A percentile compares a stretch with the other conserved stretches of the same genome.
These are phyloP conservation scores for Zosterops pallidus DNA, from an alignment of 2,113 vertebrate species.

Conservation along the genomic window DNA sequence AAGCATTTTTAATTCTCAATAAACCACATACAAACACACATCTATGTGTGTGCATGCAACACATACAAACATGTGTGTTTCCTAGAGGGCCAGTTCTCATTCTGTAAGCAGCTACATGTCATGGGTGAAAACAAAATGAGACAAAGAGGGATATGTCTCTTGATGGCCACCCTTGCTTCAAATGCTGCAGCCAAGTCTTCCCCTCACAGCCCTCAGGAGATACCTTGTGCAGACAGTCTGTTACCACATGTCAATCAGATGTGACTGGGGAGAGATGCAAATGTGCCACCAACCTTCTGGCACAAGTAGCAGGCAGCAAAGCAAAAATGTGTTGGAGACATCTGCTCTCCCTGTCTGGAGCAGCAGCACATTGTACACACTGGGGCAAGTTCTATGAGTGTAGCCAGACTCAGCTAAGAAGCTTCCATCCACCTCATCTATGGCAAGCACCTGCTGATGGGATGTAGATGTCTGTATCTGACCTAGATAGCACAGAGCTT, in stretches of 20 bases:
- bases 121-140: background rate
- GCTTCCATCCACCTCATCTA: background rate
- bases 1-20: slow-evolving; percentile 47
- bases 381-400: background rate
- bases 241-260: background rate
- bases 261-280: background rate
- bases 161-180: background rate
- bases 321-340: background rate
- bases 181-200: background rate
- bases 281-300: background rate
- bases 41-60: slow-evolving; percentile 20
- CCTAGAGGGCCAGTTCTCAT: background rate
- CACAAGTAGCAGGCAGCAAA: background rate
- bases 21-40: slow-evolving; percentile 23
- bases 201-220: background rate
- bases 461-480: background rate
- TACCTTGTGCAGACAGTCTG: background rate
- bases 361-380: background rate
- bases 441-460: background rate
- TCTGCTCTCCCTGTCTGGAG: background rate
- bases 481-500: background rate
- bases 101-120: background rate
- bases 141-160: background rate
- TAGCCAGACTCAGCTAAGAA: background rate
- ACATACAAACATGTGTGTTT: background rate